Conservation (phyloP, 2,888 invertebrate species). For the Heliconius charithonia region DNA sequence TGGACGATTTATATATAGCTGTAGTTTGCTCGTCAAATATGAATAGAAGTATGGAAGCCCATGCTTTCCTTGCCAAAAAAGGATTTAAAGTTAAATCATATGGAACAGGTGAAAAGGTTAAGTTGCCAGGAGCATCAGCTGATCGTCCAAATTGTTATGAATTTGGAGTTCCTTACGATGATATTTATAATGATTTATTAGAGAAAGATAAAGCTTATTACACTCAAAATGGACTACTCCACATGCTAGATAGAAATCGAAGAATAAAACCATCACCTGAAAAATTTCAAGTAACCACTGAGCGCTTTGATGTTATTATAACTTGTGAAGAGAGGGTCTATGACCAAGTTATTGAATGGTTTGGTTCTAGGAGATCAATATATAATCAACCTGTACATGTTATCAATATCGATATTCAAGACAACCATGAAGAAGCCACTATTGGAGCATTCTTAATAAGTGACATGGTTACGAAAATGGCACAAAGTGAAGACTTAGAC, state of each 20-base stretch:
- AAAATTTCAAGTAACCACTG: constrained; percentile 94
- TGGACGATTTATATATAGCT: constrained; percentile 89
- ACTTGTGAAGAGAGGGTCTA: constrained; percentile 99
- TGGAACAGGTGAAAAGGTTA: constrained; percentile 97
- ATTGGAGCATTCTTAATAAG: constrained; percentile 99
- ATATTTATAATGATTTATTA: constrained; percentile 96
- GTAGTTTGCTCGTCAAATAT: constrained; percentile 99
- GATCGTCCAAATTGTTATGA: constrained; percentile 98
- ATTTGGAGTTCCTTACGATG: constrained; percentile 97
- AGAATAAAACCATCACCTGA: constrained; percentile 97
- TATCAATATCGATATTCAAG: constrained; percentile 99
- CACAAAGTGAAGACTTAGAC: constrained; percentile 95
- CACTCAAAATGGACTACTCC: constrained; percentile 98
- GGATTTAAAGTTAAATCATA: constrained; percentile 97
- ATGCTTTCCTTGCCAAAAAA: constrained; percentile 98
- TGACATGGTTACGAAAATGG: constrained; percentile 96
- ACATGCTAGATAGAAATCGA: constrained; percentile 98
- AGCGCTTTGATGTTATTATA: constrained; percentile 97
- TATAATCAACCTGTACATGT: constrained; percentile 96
- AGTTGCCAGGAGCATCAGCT: constrained; percentile 96
- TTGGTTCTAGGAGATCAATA: constrained; percentile 91
- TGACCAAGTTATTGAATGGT: constrained; percentile 98
- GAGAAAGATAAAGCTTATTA: constrained; percentile 96
- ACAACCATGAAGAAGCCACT: constrained; percentile 99
- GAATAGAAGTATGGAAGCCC: constrained; percentile 99